These are phyloP conservation scores for Phenganax subtilis DNA, from an alignment of 92 coral and sea anemone genomes.

Conservation along the genomic window DNA sequence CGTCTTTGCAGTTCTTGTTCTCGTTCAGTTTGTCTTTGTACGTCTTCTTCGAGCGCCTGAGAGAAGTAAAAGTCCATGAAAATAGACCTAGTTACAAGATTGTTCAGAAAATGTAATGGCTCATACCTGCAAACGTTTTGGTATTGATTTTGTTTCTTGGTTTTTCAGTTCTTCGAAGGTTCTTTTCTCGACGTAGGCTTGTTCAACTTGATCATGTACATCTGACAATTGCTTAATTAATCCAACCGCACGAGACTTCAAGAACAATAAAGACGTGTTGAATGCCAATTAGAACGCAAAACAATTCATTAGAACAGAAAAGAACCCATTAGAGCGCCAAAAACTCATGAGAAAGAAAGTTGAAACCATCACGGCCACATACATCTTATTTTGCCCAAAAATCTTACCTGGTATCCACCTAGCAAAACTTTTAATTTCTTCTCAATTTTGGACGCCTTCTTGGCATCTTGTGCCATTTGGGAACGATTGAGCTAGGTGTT, in stretches of 20 bases:
- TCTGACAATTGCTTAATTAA: conserved; percentile 82
- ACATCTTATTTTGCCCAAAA: neutral
- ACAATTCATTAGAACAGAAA: too few species aligned
- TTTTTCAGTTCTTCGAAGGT: conserved; percentile 80
- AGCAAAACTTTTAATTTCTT: conserved; percentile 91
- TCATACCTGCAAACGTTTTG: conserved; percentile 84
- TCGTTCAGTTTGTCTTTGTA: conserved; percentile 91
- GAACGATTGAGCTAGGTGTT: conserved; percentile 74
- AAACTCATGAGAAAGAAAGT: too few species aligned
- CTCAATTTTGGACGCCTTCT: conserved; percentile 88
- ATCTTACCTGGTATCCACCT: conserved; percentile 93
- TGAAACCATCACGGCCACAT: too few species aligned
- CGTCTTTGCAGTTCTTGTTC: conserved; percentile 81
- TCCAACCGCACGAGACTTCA: conserved; percentile 94
- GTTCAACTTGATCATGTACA: conserved; percentile 87
- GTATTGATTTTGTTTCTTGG: conserved; percentile 79
- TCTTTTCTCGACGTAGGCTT: conserved; percentile 78
- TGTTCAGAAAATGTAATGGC: neutral
- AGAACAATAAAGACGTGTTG: neutral
- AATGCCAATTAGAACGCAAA: neutral
- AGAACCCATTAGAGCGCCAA: too few species aligned
- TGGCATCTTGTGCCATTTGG: conserved; percentile 98
- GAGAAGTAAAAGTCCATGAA: neutral
- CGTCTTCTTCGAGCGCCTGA: conserved; percentile 75
- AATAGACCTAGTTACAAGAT: neutral